phyloP scores from a whole-genome alignment of 2,797 vertebrate species.

The Orestias chungarensis region DNA sequence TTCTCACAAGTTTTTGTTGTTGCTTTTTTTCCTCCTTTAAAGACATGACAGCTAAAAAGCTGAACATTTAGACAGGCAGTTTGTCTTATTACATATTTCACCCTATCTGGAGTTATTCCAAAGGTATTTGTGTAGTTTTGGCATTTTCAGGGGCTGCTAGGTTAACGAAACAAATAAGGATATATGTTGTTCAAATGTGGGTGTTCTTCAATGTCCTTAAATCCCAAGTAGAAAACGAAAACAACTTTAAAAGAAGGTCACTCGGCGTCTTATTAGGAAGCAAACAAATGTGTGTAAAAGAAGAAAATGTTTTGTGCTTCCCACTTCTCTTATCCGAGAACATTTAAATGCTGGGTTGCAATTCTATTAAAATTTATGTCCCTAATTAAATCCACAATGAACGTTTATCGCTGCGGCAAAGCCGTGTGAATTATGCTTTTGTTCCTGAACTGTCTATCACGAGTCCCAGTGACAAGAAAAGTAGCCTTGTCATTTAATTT shows the following conservation, averaged over 20 bases:
- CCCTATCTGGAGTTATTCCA: neutral
- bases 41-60: neutral
- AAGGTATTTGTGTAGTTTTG: constrained; percentile 35
- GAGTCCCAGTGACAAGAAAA: constrained; percentile 30
- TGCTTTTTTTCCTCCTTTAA: neutral
- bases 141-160: constrained; percentile 16
- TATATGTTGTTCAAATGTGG: constrained; percentile 18
- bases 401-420: constrained; percentile 46
- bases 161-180: constrained; percentile 44
- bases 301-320: constrained; percentile 25
- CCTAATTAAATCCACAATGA: constrained; percentile 58
- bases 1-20: neutral
- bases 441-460: constrained; percentile 53
- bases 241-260: constrained; percentile 25
- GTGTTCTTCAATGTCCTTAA: constrained; percentile 33
- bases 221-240: constrained; percentile 25
- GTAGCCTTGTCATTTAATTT: constrained; percentile 54
- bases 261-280: constrained; percentile 36
- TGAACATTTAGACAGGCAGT: neutral
- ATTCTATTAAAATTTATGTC: constrained; percentile 46
- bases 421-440: constrained; percentile 28
- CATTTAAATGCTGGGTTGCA: constrained; percentile 30
- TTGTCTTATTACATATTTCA: neutral
- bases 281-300: constrained; percentile 10
- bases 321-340: constrained; percentile 28